phyloP scores from a whole-genome alignment of 2,888 invertebrate genomes.

The Aproaerema taeniolella region DNA sequence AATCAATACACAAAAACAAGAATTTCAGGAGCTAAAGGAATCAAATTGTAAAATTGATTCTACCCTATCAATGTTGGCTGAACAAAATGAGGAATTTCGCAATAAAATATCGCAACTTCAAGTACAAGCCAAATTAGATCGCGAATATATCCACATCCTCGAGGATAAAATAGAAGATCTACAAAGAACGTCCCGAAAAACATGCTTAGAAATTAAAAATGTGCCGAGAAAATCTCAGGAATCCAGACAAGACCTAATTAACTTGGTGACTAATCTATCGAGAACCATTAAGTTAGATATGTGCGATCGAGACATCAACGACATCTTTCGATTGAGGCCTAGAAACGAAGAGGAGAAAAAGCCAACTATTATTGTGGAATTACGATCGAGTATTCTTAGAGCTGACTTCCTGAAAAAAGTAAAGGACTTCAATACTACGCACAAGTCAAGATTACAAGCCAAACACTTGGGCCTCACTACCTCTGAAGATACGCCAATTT shows the following conservation, averaged over 20 bases:
- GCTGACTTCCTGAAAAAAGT: too few relatives aligned
- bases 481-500: too few relatives aligned
- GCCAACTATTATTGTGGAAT: too few relatives aligned
- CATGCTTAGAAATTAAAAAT: conserved; percentile 2
- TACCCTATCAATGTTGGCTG: not conserved
- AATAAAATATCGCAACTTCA: not conserved
- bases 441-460: too few relatives aligned
- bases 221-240: not conserved
- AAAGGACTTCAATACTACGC: too few relatives aligned
- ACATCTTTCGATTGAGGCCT: too few relatives aligned
- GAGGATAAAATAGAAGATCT: conserved; percentile 1
- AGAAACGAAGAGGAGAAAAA: too few relatives aligned
- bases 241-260: not conserved
- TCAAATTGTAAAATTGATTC: not conserved
- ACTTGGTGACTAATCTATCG: not conserved
- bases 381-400: too few relatives aligned
- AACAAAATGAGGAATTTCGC: not conserved
- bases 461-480: too few relatives aligned
- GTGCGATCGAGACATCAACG: not conserved
- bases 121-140: not conserved
- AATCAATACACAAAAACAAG: not conserved
- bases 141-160: not conserved
- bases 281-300: not conserved
- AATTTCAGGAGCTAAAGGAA: not conserved
- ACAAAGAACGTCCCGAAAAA: not conserved